Percentiles rank a stretch among this genome's conserved stretches.
phyloP scores from a whole-genome alignment of 2,797 vertebrate genomes.

The Austrolebias charrua region DNA sequence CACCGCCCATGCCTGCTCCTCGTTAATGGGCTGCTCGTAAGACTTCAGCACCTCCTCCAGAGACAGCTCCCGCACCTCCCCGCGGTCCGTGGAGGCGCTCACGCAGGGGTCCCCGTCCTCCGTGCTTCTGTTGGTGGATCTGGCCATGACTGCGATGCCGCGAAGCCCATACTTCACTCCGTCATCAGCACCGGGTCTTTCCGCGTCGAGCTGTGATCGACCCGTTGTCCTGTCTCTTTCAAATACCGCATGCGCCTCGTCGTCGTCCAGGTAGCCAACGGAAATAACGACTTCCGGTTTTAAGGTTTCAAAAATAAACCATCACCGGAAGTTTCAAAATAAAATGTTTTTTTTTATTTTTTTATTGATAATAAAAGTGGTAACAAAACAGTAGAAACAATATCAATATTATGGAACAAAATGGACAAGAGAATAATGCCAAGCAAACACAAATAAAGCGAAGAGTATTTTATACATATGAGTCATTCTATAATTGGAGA shows the following conservation, averaged over 20 bases:
- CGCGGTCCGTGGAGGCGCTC: constrained; percentile 63
- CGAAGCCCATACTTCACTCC: constrained; percentile 73
- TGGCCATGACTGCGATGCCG: constrained; percentile 79
- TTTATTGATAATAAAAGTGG: too few relatives aligned
- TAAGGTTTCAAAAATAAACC: constrained; percentile 22
- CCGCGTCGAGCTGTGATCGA: constrained; percentile 6
- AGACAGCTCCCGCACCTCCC: constrained; percentile 83
- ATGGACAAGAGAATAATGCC: too few relatives aligned
- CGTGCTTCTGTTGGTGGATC: constrained; percentile 70
- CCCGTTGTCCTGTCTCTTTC: constrained; percentile 12
- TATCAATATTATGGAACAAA: too few relatives aligned
- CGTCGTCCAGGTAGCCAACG: constrained; percentile 8
- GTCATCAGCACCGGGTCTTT: constrained; percentile 48
- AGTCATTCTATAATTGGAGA: too few relatives aligned
- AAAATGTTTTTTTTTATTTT: too few relatives aligned
- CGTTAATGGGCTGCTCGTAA: constrained; percentile 94
- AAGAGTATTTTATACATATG: too few relatives aligned
- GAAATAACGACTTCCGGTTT: constrained; percentile 32
- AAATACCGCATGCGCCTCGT: constrained; percentile 51
- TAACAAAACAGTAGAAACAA: too few relatives aligned
- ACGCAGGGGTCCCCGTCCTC: constrained; percentile 66
- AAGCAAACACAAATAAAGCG: too few relatives aligned
- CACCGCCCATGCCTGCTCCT: constrained; percentile 96
- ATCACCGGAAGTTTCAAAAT: too few relatives aligned
- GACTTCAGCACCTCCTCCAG: constrained; percentile 92